Evolutionary conservation across 2,113 vertebrate genomes (phyloP).

Genomic region (Osmerus eperlanus): DNA sequence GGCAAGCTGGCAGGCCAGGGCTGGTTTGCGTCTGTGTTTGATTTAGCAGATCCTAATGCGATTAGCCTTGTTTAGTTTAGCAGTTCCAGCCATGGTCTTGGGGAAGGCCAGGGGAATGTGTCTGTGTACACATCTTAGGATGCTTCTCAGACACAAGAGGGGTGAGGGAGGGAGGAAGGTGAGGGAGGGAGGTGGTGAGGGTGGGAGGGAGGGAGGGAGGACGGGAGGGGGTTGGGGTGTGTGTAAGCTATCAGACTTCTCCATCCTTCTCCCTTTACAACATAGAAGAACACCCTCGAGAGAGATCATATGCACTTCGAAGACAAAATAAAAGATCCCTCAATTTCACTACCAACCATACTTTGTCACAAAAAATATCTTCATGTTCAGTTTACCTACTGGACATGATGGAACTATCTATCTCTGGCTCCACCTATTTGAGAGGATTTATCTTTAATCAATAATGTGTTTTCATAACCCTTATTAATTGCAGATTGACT

Average conservation of each 20-base stretch:
- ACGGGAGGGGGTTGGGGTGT: background rate
- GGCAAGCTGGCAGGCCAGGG: conserved; percentile 38
- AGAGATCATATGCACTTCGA: too few relatives aligned
- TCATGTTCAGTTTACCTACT: background rate
- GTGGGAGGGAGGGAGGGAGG: background rate
- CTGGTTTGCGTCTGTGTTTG: conserved; percentile 56
- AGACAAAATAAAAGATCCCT: too few relatives aligned
- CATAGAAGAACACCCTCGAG: too few relatives aligned
- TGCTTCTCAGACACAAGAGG: conserved; percentile 14
- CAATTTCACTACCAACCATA: too few relatives aligned
- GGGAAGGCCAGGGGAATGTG: conserved; percentile 44
- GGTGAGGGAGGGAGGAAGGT: background rate
- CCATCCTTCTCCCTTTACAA: too few relatives aligned
- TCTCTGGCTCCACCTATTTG: background rate
- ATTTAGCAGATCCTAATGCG: conserved; percentile 60
- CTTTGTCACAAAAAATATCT: too few relatives aligned
- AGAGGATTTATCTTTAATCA: background rate
- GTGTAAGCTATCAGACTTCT: background rate
- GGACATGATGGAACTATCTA: background rate
- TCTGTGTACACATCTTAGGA: conserved; percentile 1
- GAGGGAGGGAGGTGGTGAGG: too few relatives aligned
- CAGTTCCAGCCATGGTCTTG: conserved; percentile 51
- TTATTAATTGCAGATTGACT: conserved; percentile 18
- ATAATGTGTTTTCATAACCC: background rate
- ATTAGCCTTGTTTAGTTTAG: conserved; percentile 66